Percentiles rank a stretch among this genome's conserved stretches.
phyloP scores from a whole-genome alignment of 1,140 invertebrate genomes.

The Drosophila nasuta region DNA sequence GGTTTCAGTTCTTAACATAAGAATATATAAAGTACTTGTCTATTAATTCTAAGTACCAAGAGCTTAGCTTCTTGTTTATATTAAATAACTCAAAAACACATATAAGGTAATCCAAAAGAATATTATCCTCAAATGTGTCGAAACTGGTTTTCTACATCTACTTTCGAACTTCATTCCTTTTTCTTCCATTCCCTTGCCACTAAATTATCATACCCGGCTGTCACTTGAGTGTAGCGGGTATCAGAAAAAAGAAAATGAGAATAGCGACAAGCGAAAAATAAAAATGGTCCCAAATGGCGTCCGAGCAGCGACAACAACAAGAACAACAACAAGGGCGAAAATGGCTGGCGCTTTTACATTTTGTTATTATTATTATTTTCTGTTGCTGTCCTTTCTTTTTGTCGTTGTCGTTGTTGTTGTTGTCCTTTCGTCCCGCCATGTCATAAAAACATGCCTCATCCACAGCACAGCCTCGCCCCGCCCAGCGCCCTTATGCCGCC shows the following conservation, averaged over 20 bases:
- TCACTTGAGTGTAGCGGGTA: too few species aligned
- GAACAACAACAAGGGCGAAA: constrained; percentile 24
- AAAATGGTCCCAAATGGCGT: constrained; percentile 56
- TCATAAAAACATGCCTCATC: constrained; percentile 55
- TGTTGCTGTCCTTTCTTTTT: constrained; percentile 1
- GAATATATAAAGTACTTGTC: too few species aligned
- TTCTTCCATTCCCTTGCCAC: too few species aligned
- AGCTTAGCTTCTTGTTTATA: too few species aligned
- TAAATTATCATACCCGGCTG: too few species aligned
- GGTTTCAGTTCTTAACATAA: too few species aligned
- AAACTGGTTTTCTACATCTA: too few species aligned
- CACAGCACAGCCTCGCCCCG: background rate
- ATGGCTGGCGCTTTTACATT: constrained; percentile 44
- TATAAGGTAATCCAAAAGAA: too few species aligned
- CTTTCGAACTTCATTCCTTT: too few species aligned
- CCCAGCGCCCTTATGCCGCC: background rate
- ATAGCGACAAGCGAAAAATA: constrained; percentile 28
- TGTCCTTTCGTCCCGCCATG: constrained; percentile 56
- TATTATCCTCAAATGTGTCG: too few species aligned
- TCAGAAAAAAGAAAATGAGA: constrained; percentile 1
- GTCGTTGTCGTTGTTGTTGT: constrained; percentile 28
- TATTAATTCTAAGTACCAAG: too few species aligned
- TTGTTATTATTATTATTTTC: constrained; percentile 33
- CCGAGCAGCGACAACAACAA: constrained; percentile 46
- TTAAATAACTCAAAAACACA: too few species aligned